phyloP scores from a whole-genome alignment of 2,888 invertebrate species.

The Drosophila setosimentum region DNA sequence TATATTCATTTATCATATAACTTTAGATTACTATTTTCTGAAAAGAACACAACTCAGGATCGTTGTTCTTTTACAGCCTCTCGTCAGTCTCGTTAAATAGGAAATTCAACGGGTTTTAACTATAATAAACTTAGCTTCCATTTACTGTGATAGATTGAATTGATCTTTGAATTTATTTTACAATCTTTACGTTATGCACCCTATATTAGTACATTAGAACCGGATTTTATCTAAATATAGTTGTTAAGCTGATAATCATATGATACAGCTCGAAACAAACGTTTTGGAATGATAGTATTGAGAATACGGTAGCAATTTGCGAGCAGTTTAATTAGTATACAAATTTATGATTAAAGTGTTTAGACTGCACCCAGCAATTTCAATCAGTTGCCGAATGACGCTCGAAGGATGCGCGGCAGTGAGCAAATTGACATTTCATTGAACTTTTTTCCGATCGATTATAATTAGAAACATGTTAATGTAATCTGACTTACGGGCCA shows the following conservation, averaged over 20 bases:
- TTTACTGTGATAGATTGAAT: background rate
- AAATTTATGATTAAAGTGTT: slow-evolving; percentile 8
- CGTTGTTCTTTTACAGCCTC: background rate
- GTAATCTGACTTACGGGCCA: slow-evolving; percentile 19
- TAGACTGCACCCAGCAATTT: slow-evolving; percentile 8
- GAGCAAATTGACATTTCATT: slow-evolving; percentile 66
- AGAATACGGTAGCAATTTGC: slow-evolving; percentile 27
- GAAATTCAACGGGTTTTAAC: background rate
- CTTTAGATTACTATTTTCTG: background rate
- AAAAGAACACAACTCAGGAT: background rate
- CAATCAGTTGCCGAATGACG: slow-evolving; percentile 8
- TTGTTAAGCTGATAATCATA: slow-evolving; percentile 4
- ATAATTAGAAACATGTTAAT: slow-evolving; percentile 71
- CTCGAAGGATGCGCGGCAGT: slow-evolving; percentile 12
- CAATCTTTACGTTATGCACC: background rate
- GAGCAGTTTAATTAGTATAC: slow-evolving; percentile 11
- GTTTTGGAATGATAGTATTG: slow-evolving; percentile 15
- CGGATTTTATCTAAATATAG: background rate
- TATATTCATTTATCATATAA: background rate
- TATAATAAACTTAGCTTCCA: background rate
- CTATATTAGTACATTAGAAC: slow-evolving; percentile 9
- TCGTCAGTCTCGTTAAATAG: background rate
- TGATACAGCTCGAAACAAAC: background rate
- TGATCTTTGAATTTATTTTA: slow-evolving; percentile 8
- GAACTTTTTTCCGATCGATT: slow-evolving; percentile 46